Conservation (phyloP, 2,113 vertebrate genomes). For the Phycodurus eques region DNA sequence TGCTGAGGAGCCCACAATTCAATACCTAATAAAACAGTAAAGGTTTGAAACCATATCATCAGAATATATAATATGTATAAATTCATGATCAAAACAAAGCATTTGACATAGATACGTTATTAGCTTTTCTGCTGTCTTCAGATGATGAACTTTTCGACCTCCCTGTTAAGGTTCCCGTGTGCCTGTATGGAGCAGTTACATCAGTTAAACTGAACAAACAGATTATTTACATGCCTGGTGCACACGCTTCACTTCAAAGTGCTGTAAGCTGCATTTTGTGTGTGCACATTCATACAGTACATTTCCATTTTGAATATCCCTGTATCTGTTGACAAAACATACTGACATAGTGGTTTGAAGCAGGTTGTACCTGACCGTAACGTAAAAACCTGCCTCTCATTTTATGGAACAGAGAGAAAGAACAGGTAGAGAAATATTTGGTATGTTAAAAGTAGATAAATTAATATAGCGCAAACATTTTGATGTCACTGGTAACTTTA, state of each 20-base stretch:
- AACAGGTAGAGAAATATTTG: background rate
- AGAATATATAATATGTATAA: too few species aligned
- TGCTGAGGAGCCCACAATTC: background rate
- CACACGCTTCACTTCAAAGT: slow-evolving; percentile 19
- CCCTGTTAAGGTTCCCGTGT: background rate
- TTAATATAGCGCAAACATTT: background rate
- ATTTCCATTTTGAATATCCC: slow-evolving; percentile 32
- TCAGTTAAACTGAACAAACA: slow-evolving; percentile 63
- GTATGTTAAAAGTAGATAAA: background rate
- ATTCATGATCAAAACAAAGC: background rate
- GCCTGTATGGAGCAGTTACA: slow-evolving; percentile 27
- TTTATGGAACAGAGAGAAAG: background rate
- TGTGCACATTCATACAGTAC: background rate
- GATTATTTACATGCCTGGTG: slow-evolving; percentile 28
- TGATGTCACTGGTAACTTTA: background rate
- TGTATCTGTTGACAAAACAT: slow-evolving; percentile 62
- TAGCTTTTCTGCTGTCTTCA: background rate
- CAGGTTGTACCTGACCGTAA: slow-evolving; percentile 55
- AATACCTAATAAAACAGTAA: background rate
- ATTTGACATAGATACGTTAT: background rate
- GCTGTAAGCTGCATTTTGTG: slow-evolving; percentile 6
- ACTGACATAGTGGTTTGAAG: slow-evolving; percentile 49
- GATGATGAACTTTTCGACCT: background rate
- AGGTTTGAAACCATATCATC: background rate
- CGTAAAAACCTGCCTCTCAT: slow-evolving; percentile 28